These are phyloP conservation scores for Brachyrhaphis roseni DNA, from an alignment of 2,797 vertebrate genomes.

Conservation along the genomic window DNA sequence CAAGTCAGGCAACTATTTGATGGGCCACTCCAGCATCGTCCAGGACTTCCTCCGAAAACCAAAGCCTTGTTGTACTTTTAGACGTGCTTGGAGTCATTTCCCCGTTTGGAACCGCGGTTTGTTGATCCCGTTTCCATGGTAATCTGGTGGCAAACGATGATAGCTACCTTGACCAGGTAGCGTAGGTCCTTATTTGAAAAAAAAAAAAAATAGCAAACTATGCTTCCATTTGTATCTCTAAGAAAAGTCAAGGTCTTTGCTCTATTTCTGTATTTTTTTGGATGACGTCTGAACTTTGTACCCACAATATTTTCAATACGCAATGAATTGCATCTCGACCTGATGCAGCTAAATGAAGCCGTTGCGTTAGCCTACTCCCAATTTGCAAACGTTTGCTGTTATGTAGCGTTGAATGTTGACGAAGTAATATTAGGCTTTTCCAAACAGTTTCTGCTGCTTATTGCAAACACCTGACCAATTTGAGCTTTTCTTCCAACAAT, in stretches of 20 bases:
- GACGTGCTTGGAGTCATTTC: neutral
- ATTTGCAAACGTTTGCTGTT: neutral
- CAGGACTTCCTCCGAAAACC: neutral
- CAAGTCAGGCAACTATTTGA: neutral
- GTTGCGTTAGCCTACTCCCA: neutral
- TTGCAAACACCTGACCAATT: neutral
- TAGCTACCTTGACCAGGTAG: neutral
- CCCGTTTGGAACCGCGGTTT: neutral
- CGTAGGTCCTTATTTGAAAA: neutral
- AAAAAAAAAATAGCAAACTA: neutral
- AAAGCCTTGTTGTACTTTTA: neutral
- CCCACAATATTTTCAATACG: neutral
- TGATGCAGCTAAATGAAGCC: neutral
- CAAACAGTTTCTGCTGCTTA: neutral
- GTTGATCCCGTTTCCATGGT: neutral
- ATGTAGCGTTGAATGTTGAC: neutral
- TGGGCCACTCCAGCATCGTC: neutral
- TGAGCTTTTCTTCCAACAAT: neutral
- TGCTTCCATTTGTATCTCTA: neutral
- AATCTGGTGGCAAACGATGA: neutral
- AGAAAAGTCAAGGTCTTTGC: neutral
- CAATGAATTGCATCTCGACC: neutral
- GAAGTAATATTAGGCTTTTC: no score
- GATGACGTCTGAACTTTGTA: neutral
- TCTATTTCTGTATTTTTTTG: neutral